Evolutionary conservation across 2,797 vertebrate genomes (phyloP), one percentile per base, ranked within the genome.

Genomic region (Channallabes apus): DNA sequence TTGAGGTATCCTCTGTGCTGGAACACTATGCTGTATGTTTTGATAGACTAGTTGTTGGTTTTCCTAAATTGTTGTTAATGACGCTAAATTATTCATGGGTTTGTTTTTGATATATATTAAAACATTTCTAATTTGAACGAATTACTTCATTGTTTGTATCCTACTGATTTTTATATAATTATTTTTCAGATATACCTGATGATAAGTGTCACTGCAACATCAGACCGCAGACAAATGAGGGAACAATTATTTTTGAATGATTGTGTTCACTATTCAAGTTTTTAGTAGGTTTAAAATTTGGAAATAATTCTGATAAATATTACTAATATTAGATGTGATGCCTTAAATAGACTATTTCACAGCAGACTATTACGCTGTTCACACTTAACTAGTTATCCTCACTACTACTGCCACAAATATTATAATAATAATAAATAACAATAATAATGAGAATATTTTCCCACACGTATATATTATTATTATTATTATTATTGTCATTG

Each of bases 11-110:
- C 88, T 88, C 90, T 89, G 92, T 92, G 46, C 46, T 51, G 90
- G 89, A 64, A 93, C 62, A 65, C 24, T 80, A 46, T 18, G 18
- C 76, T 78, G 58, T 78, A 54, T 20, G 62, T 51, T 65, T 67
- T 32, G 15, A 41, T 80, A 94, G 78, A 93, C 93, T 94, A 93
- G 92, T 94, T 96, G 96, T 97, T 95, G 96, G 54, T 51, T 73
- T 32, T 35, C 5, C 18, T 76, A 80, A 27, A 87, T 91, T 87
- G 75, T 68, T 56, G 38, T 27, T 77, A 27, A 72, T 82, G 35
- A 77, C 6, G 14, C 27, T 87, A 87, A 87, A 85, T 87, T 85
- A 87, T 87, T 85, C 46, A 75, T 73, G 12, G 5, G 15, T 58
- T 79, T 87, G 84, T 87, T 35, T 71, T 38, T 32, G 32, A 80